A percentile compares a stretch with the other conserved stretches of the same genome.
These are phyloP conservation scores for Anolis sagrei DNA, from an alignment of 2,113 vertebrate genomes.

Conservation along the genomic window DNA sequence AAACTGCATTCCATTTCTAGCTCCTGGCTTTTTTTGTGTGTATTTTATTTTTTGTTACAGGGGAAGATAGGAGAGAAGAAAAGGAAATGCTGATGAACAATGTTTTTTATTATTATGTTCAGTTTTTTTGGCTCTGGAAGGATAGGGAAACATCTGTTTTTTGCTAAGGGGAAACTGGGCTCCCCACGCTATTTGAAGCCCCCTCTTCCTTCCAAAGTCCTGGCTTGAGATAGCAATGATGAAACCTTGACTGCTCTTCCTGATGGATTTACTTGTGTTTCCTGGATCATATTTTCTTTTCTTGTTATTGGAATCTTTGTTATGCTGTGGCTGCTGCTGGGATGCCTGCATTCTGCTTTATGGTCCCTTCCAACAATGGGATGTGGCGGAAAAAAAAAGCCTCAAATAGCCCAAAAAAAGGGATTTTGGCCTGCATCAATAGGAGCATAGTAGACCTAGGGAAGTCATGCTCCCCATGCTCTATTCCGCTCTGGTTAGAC, in stretches of 20 bases:
- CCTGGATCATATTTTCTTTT: neutral
- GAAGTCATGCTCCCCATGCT: too few relatives aligned
- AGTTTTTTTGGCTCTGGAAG: slow-evolving; percentile 24
- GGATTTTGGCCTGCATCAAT: too few relatives aligned
- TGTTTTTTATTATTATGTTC: slow-evolving; percentile 29
- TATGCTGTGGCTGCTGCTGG: neutral
- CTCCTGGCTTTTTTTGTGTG: slow-evolving; percentile 7
- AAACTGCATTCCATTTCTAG: slow-evolving; percentile 34
- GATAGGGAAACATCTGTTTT: slow-evolving; percentile 22
- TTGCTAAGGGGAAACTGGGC: slow-evolving; percentile 32
- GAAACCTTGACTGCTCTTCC: slow-evolving; percentile 37
- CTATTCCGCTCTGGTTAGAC: too few relatives aligned
- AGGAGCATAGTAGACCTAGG: too few relatives aligned
- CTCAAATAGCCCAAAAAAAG: too few relatives aligned
- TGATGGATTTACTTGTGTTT: slow-evolving; percentile 22
- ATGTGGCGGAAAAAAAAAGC: too few relatives aligned
- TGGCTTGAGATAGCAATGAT: neutral
- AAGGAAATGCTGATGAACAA: slow-evolving; percentile 40
- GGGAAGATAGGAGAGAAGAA: slow-evolving; percentile 37
- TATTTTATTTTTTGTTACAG: neutral
- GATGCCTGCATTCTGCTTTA: neutral
- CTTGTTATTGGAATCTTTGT: neutral
- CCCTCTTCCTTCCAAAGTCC: neutral
- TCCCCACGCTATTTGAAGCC: neutral
- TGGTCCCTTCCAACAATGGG: too few relatives aligned